phyloP scores from a whole-genome alignment of 2,113 vertebrate species.

The Coturnix japonica region DNA sequence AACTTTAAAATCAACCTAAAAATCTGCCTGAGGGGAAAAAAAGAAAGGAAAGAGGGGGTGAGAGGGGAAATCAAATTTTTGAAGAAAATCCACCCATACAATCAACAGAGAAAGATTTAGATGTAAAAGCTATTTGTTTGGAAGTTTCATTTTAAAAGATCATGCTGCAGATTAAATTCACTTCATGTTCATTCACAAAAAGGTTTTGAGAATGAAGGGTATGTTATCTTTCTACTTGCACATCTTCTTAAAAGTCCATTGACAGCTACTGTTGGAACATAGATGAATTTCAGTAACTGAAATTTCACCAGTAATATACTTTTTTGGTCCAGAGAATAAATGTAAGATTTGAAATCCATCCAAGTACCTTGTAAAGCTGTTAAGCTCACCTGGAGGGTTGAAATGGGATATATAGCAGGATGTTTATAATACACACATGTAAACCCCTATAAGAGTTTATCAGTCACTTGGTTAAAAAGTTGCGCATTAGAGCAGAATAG shows the following conservation, averaged over 20 bases:
- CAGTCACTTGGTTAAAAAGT: background rate
- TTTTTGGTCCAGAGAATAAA: background rate
- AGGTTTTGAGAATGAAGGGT: background rate
- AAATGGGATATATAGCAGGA: background rate
- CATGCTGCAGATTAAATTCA: background rate
- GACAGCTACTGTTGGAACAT: background rate
- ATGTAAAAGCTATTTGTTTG: background rate
- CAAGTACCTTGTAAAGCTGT: background rate
- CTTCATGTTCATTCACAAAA: background rate
- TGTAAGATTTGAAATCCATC: background rate
- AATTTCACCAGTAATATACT: background rate
- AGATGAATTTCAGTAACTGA: background rate
- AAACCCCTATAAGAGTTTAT: background rate
- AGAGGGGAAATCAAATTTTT: background rate
- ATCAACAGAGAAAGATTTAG: background rate
- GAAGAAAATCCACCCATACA: background rate
- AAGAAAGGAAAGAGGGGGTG: no score
- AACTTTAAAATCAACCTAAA: background rate
- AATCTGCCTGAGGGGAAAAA: background rate
- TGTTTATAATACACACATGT: background rate
- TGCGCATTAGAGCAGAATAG: background rate
- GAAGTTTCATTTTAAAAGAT: background rate
- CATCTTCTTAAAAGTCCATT: background rate
- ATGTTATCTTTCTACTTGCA: background rate
- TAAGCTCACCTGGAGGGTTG: background rate